Base-by-base conservation (phyloP, 2,797 vertebrate genomes). In the Tapirus indicus region DNA sequence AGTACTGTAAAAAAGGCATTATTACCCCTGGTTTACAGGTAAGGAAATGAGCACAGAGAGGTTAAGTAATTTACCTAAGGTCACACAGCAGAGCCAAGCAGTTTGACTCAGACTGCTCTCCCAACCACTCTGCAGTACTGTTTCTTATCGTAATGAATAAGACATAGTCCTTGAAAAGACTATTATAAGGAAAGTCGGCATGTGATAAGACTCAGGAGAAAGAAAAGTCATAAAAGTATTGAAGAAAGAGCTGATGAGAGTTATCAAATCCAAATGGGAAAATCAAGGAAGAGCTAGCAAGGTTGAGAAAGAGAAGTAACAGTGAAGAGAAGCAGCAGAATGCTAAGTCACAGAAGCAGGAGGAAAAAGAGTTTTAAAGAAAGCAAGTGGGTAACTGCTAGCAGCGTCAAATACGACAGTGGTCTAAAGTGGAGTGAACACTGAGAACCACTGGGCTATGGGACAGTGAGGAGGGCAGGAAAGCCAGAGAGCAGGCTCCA, bases 401-500 rank as follows among this genome's bases (percentile, higher is more conserved):
- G 14, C 44, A 12, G 3, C 12, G 64, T 62, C 62, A 69, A 77
- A 21, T 9, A 20, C 27, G 7, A 23, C 29, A 13, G 13, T 5
- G 41, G 52, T 3, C 38, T 3, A 27, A 71, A 41, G 49, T 12
- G 2, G 54, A n/a, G n/a, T n/a, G n/a, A n/a, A 35, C 52, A n/a
- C 49, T n/a, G n/a, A 56, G 17, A 56, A 29, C 35, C 27, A 13
- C 58, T 6, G 41, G 35, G 44, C 3, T 1, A 14, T 0, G 1
- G 32, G 23, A 9, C 41, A n/a, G 71, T 2, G 32, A 77, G 18
- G 49, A 25, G 4, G 0, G 5, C 58, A 16, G 20, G 10, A 7
- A 11, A 16, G 32, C 5, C 2, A 83, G 62, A 29, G 23, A 25
- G 10, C 25, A 49, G 71, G 77, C 0, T 20, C 52, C 44, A 21